Conservation (phyloP, 2,888 invertebrate species). For the Drosophila nr. perissopoda region DNA sequence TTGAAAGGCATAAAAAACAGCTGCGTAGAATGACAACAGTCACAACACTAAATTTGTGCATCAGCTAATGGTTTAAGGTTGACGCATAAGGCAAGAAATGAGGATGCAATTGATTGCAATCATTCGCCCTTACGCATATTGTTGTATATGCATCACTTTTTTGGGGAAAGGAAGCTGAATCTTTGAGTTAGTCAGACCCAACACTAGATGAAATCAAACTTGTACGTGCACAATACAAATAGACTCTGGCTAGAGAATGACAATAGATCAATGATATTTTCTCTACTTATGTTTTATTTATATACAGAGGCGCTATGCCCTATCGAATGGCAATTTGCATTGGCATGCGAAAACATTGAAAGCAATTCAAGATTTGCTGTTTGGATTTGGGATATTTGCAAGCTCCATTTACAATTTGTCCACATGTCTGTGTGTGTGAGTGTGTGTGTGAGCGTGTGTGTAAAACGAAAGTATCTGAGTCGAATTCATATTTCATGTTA, state of each 20-base stretch:
- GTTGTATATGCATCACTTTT: background rate
- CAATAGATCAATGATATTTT: background rate
- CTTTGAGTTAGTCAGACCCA: background rate
- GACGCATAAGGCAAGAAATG: background rate
- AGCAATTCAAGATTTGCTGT: slow-evolving; percentile 13
- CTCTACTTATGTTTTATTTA: slow-evolving; percentile 3
- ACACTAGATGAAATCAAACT: background rate
- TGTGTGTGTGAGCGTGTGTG: slow-evolving; percentile 4
- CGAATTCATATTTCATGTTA: slow-evolving; percentile 34
- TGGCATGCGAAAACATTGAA: slow-evolving; percentile 40
- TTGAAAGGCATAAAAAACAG: slow-evolving; percentile 10
- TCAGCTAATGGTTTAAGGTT: background rate
- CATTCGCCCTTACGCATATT: background rate
- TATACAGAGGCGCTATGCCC: slow-evolving; percentile 28
- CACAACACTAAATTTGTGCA: background rate
- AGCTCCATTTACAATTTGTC: background rate
- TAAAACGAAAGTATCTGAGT: slow-evolving; percentile 38
- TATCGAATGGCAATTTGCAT: slow-evolving; percentile 34
- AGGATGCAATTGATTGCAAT: background rate
- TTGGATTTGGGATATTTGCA: background rate
- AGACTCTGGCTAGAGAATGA: background rate
- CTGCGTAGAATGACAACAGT: slow-evolving; percentile 7
- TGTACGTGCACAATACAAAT: background rate
- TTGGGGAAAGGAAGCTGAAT: background rate
- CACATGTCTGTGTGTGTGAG: background rate